Evolutionary conservation across 2,888 invertebrate genomes (phyloP).

Genomic region (Leptopilina drosophilae): DNA sequence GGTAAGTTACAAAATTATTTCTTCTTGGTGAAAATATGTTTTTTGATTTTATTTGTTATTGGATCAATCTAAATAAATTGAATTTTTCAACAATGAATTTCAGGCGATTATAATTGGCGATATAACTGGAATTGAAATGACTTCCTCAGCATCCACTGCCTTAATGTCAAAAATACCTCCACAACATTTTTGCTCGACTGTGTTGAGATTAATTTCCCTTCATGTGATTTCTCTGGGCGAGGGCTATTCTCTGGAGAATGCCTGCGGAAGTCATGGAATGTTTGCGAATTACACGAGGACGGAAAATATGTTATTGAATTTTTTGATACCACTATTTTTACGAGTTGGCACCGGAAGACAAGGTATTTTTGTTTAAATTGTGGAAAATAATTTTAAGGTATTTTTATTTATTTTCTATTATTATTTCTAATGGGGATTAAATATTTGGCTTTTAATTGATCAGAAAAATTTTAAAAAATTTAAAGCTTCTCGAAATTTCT

Average conservation of each 20-base stretch:
- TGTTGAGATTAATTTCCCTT: slow-evolving; percentile 95
- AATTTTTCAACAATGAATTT: neutral
- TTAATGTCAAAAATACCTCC: slow-evolving; percentile 95
- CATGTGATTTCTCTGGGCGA: slow-evolving; percentile 97
- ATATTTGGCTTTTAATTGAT: no score
- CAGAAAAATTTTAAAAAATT: no score
- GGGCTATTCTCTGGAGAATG: slow-evolving; percentile 93
- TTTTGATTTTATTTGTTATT: no score
- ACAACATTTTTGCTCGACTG: slow-evolving; percentile 95
- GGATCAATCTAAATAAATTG: no score
- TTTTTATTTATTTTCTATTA: no score
- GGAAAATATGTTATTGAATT: slow-evolving; percentile 96
- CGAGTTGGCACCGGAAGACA: slow-evolving; percentile 96
- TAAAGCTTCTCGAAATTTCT: no score
- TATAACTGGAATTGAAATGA: slow-evolving; percentile 84
- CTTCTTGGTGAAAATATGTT: neutral
- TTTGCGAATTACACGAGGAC: slow-evolving; percentile 94
- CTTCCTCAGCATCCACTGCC: slow-evolving; percentile 88
- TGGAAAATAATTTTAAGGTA: no score
- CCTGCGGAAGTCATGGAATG: slow-evolving; percentile 93
- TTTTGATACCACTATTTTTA: slow-evolving; percentile 96
- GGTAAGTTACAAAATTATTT: slow-evolving; percentile 77
- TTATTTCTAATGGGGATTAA: no score
- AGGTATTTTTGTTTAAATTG: slow-evolving; percentile 79
- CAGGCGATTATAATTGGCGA: slow-evolving; percentile 90